These are phyloP conservation scores for Eulemur albifrons DNA, from an alignment of 2,797 vertebrate species.

Conservation along the genomic window DNA sequence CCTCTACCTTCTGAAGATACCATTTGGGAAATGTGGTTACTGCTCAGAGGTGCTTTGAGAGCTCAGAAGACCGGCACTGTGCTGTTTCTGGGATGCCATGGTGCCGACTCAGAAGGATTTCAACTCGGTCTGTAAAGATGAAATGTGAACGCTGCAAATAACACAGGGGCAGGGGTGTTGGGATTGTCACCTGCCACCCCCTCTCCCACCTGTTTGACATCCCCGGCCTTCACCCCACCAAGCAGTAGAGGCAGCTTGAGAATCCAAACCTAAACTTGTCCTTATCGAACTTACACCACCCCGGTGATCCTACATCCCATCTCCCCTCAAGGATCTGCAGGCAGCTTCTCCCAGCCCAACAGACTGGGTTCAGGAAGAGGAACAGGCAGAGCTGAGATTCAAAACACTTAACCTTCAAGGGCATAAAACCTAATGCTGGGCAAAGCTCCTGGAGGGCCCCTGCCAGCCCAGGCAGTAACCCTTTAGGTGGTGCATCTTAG, in stretches of 20 bases:
- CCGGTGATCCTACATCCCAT: background rate
- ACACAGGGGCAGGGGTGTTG: accelerated
- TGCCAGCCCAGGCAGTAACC: background rate
- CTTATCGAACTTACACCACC: background rate
- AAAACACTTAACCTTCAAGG: background rate
- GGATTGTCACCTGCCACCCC: background rate
- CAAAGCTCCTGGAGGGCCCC: background rate
- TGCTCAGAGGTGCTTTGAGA: background rate
- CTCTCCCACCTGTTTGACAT: background rate
- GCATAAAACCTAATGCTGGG: background rate
- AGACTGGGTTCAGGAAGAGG: background rate
- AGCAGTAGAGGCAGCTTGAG: background rate
- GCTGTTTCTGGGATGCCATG: background rate
- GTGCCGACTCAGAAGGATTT: background rate
- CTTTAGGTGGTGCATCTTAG: background rate
- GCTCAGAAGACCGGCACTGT: background rate
- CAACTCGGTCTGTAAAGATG: background rate
- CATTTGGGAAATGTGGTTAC: background rate
- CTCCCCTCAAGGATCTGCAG: background rate
- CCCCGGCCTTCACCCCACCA: background rate
- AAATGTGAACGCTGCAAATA: background rate
- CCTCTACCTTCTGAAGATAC: background rate
- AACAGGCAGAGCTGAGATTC: background rate
- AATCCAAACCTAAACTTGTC: background rate
- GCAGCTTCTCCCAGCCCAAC: background rate